A percentile compares a stretch with the other conserved stretches of the same genome.
Evolutionary conservation across 2,797 vertebrate species (phyloP).

Genomic region (Catostomus latipinnis): DNA sequence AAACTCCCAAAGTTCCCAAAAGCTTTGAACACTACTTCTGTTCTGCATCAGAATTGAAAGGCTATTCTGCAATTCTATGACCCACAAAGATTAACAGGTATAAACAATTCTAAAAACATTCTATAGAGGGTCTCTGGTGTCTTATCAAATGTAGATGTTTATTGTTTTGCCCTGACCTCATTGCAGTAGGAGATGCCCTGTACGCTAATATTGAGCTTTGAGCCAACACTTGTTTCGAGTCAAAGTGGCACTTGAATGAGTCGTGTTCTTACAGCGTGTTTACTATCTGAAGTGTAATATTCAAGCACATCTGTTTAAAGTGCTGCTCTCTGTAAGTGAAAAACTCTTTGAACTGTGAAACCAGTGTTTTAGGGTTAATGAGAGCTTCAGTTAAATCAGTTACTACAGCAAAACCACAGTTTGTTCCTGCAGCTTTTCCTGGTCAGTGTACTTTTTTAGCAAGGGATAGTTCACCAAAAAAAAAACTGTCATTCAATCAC

Average conservation of each 20-base stretch:
- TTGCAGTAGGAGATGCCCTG: not conserved
- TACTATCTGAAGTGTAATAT: not conserved
- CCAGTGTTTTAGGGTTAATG: not conserved
- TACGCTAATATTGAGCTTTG: not conserved
- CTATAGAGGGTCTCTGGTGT: not conserved
- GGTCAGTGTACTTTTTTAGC: not conserved
- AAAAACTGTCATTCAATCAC: too few relatives aligned
- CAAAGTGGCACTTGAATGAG: not conserved
- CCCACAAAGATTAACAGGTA: too few relatives aligned
- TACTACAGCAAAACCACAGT: not conserved
- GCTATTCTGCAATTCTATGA: too few relatives aligned
- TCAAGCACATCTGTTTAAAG: not conserved
- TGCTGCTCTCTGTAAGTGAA: not conserved
- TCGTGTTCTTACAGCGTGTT: not conserved
- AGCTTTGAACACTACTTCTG: too few relatives aligned
- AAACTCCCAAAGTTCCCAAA: too few relatives aligned
- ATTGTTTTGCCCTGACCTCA: not conserved
- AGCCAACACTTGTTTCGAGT: not conserved
- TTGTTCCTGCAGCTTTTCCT: not conserved
- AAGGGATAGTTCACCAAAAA: too few relatives aligned
- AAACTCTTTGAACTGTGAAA: not conserved
- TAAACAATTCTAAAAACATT: too few relatives aligned
- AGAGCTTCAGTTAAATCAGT: slow-evolving; percentile 6
- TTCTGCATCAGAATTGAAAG: too few relatives aligned
- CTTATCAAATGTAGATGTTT: not conserved